Evolutionary conservation across 2,113 vertebrate species (phyloP).

Genomic region (Cervus canadensis): DNA sequence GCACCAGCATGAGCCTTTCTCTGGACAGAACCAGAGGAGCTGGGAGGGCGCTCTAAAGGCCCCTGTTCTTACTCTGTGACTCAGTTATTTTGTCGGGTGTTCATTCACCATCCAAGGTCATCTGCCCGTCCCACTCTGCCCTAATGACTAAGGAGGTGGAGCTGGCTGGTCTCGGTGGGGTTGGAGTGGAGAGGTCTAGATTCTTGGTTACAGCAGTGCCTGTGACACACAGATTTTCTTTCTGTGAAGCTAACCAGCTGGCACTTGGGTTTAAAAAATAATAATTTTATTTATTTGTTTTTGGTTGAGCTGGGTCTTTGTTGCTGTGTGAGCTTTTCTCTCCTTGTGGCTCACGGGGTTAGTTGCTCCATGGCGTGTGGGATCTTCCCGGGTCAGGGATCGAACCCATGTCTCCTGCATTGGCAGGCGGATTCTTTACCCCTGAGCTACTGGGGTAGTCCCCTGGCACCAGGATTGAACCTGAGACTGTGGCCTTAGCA

Average conservation of each 20-base stretch:
- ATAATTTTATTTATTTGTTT: neutral
- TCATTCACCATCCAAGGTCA: neutral
- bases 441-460: neutral
- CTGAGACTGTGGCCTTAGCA: neutral
- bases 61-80: fast-evolving
- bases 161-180: neutral
- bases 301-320: neutral
- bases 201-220: fast-evolving
- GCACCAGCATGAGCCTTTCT: neutral
- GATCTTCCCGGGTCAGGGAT: neutral
- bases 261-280: neutral
- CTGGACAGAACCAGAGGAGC: neutral
- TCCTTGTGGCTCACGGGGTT: neutral
- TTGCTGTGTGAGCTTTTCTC: neutral
- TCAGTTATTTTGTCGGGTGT: neutral
- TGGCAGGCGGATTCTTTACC: neutral
- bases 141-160: neutral
- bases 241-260: neutral
- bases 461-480: neutral
- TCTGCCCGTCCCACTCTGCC: neutral
- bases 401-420: neutral
- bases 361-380: neutral
- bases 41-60: neutral
- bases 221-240: neutral
- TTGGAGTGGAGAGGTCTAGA: too few relatives aligned